phyloP scores from a whole-genome alignment of 2,797 vertebrate genomes.

The Anguilla anguilla region DNA sequence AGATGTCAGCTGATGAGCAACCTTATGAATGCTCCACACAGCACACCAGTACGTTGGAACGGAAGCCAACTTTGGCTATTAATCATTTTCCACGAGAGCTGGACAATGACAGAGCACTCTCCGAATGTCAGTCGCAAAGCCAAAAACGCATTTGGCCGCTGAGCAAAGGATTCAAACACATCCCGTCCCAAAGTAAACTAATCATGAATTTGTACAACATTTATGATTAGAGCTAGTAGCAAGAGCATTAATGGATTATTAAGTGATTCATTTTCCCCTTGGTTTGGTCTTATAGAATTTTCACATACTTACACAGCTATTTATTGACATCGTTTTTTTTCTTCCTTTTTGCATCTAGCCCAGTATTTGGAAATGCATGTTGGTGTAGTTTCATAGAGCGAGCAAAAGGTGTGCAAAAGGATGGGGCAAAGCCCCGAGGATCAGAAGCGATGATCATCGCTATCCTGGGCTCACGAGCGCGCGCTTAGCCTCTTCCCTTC shows the following conservation, averaged over 20 bases:
- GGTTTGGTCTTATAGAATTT: conserved; percentile 28
- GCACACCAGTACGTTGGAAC: not conserved
- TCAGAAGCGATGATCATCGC: conserved; percentile 26
- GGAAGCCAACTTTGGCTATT: conserved; percentile 6
- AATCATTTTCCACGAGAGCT: not conserved
- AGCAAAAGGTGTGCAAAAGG: conserved; percentile 38
- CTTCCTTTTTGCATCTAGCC: conserved; percentile 20
- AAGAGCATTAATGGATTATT: not conserved
- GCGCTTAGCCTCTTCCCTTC: conserved; percentile 10
- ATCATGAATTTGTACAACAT: not conserved
- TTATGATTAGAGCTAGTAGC: not conserved
- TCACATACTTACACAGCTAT: not conserved
- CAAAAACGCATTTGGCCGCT: not conserved
- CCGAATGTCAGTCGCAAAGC: not conserved
- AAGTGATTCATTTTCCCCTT: not conserved
- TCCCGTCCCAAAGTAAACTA: not conserved
- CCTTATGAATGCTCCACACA: not conserved
- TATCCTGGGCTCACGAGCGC: not conserved
- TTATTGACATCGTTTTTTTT: not conserved
- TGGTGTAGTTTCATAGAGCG: conserved; percentile 27
- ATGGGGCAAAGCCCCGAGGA: conserved; percentile 34
- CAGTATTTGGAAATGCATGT: not conserved
- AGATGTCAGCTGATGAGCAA: not conserved
- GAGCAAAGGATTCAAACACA: not conserved
- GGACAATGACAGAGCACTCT: not conserved